Evolutionary conservation across 92 coral and sea anemone species (phyloP).

Genomic region (Epizoanthus fatuus): DNA sequence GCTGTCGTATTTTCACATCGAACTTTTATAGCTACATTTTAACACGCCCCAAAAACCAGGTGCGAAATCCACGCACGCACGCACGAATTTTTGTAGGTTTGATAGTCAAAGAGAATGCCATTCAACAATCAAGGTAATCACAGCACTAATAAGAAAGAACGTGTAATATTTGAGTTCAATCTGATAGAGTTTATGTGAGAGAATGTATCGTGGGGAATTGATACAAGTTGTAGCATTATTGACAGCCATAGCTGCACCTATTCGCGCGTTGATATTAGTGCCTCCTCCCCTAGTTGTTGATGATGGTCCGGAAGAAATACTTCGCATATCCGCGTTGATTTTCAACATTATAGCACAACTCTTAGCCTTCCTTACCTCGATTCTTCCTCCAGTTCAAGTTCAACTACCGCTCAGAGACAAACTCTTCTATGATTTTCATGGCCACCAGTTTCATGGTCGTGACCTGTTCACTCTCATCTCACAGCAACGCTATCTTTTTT

Average conservation of each 20-base stretch:
- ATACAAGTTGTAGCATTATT: conserved; percentile 4
- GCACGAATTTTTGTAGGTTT: background rate
- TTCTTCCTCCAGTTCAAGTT: background rate
- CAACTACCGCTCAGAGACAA: background rate
- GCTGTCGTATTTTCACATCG: conserved; percentile 3
- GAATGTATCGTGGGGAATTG: conserved; percentile 3
- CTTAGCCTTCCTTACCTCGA: background rate
- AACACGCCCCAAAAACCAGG: background rate
- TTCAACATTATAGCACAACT: background rate
- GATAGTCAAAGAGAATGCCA: conserved; percentile 5
- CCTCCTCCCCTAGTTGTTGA: background rate
- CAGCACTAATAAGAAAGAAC: background rate
- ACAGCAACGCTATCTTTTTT: background rate
- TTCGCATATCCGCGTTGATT: too few species aligned
- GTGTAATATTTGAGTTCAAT: background rate
- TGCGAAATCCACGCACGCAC: background rate
- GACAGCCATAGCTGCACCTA: background rate
- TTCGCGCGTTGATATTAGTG: background rate
- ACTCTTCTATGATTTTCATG: conserved; percentile 2
- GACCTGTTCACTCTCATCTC: background rate
- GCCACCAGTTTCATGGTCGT: background rate
- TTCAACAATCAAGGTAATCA: conserved; percentile 7
- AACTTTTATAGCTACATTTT: background rate
- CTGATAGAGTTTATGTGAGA: background rate
- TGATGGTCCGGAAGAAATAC: background rate